Evolutionary conservation across 2,797 vertebrate species (phyloP), one percentile per base, ranked within the genome.

Genomic region (Cryptoprocta ferox): DNA sequence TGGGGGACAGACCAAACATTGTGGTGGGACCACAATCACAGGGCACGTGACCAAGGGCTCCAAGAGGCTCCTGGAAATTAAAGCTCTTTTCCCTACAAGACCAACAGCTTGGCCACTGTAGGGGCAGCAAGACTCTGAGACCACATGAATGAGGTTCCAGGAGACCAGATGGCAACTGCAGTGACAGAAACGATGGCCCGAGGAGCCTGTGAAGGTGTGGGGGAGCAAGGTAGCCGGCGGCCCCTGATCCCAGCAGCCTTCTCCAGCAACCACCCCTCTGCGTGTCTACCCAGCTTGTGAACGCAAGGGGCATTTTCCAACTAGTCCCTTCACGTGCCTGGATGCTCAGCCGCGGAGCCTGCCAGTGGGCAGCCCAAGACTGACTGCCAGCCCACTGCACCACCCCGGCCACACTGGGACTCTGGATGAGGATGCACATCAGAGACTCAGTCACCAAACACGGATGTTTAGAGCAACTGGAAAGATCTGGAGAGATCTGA

Each of bases 101-200:
- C 2, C 9, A 32, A 21, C 2, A 13, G 73, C 73, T 13, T 2
- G 4, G 59, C 61, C 2, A 1, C 42, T 0, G 7, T 45, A 32
- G 45, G 45, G 12, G 3, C 18, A 48, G 48, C 0, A 16, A 3
- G 28, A 3, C 50, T n/a, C 18, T 6, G 5, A 42, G 19, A 39
- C 85, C 18, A 42, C 12, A 35, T 0, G 8, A 28, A 16, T 24
- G 9, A 35, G 19, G 68, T 15, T 71, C 35, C 32, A 16, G 70
- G 50, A 80, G 6, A 53, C 48, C 50, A 56, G 50, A 26, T 9
- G 21, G 50, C 1, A 4, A 18, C 39, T 9, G 9, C 71, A 16
- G 14, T 45, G 39, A 75, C 4, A 75, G 28, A 39, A 18, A 75
- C 26, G 5, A 30, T 13, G 70, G 70, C 26, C 37, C 11, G 1